Conservation (phyloP, 2,797 vertebrate genomes). For the Buceros bicornis region DNA sequence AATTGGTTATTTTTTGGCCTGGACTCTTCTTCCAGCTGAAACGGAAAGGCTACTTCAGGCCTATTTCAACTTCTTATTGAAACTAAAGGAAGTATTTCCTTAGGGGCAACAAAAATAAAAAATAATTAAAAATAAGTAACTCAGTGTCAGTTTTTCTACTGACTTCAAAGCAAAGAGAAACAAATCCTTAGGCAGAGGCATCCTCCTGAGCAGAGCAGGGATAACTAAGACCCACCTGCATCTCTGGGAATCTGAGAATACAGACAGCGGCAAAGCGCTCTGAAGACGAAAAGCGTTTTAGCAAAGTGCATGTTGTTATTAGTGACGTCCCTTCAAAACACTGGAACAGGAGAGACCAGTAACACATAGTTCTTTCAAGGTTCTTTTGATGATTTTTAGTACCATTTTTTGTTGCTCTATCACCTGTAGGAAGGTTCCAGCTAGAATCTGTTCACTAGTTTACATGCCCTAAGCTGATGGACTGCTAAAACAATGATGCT, state of each 20-base stretch:
- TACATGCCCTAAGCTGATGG: not conserved
- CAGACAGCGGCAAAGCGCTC: not conserved
- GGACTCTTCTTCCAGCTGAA: not conserved
- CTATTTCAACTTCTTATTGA: not conserved
- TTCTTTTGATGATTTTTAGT: not conserved
- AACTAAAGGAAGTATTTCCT: not conserved
- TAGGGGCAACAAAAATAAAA: not conserved
- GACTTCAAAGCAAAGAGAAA: slow-evolving; percentile 12
- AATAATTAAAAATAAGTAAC: not conserved
- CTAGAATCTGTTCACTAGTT: not conserved
- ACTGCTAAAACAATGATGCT: not conserved
- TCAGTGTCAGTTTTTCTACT: not conserved
- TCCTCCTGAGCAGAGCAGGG: not conserved
- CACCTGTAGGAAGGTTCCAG: not conserved
- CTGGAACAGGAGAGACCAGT: not conserved
- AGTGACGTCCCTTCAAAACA: not conserved
- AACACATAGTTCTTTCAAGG: not conserved
- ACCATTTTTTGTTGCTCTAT: not conserved
- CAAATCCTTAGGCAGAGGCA: not conserved
- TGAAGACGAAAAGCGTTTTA: not conserved
- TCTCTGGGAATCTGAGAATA: not conserved
- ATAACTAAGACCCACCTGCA: not conserved
- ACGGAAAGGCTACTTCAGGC: not conserved
- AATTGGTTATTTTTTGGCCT: not conserved
- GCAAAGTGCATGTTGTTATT: not conserved